A percentile compares a stretch with the other conserved stretches of the same genome.
Conservation (phyloP, 2,888 invertebrate species). For the Branchinecta sandiegonensis region DNA sequence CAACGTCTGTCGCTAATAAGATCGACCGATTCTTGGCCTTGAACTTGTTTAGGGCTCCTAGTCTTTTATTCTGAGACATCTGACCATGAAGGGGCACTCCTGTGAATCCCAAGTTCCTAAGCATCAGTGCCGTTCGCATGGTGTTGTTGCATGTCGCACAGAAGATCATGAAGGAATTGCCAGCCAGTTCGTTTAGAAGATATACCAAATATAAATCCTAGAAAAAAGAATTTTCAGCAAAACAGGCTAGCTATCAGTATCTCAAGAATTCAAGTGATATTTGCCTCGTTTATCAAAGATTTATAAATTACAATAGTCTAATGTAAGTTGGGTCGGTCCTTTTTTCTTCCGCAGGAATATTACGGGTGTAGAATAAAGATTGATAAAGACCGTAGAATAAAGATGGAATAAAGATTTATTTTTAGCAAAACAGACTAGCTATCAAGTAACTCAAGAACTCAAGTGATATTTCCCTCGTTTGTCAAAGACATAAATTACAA, state of each 20-base stretch:
- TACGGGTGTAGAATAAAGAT: no score
- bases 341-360: no score
- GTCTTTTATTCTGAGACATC: conserved; percentile 91
- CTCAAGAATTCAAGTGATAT: no score
- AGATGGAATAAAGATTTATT: conserved; percentile 34
- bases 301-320: no score
- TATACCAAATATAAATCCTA: conserved; percentile 92
- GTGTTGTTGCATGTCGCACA: conserved; percentile 89
- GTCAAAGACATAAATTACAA: no score
- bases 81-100: conserved; percentile 98
- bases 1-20: conserved; percentile 95
- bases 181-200: conserved; percentile 82
- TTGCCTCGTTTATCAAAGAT: no score
- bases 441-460: no score
- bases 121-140: conserved; percentile 67
- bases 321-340: no score
- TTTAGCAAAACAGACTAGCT: no score
- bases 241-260: no score
- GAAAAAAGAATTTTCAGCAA: conserved; percentile 28
- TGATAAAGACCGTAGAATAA: no score
- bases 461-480: no score
- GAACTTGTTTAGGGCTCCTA: conserved; percentile 91
- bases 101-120: conserved; percentile 76
- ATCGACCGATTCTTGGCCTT: conserved; percentile 84
- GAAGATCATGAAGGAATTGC: conserved; percentile 93